phyloP scores from a whole-genome alignment of 2,113 vertebrate genomes.

The Eulemur rufifrons region DNA sequence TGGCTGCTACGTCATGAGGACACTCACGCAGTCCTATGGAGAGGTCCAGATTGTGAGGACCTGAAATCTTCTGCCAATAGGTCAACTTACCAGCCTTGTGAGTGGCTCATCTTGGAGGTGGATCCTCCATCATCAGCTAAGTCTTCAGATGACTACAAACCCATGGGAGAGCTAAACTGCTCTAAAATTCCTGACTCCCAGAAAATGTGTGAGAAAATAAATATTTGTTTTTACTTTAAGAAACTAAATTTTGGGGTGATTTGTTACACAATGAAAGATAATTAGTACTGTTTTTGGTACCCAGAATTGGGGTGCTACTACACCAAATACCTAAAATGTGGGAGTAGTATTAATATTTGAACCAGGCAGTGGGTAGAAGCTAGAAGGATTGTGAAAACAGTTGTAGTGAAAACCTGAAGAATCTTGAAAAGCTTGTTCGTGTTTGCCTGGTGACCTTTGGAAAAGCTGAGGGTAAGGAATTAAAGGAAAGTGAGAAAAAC shows the following conservation, averaged over 20 bases:
- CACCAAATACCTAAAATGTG: background rate
- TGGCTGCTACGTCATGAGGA: background rate
- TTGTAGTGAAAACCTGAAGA: background rate
- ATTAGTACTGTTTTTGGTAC: background rate
- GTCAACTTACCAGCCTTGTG: background rate
- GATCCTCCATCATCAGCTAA: background rate
- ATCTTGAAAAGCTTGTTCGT: background rate
- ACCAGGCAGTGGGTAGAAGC: background rate
- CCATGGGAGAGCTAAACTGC: background rate
- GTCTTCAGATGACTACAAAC: background rate
- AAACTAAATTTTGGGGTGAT: background rate
- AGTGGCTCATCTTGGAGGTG: background rate
- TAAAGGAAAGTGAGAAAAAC: background rate
- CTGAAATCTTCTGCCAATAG: background rate
- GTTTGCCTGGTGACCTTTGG: background rate
- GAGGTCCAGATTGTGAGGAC: background rate
- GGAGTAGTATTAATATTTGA: background rate
- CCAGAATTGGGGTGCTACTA: background rate
- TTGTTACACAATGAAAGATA: background rate
- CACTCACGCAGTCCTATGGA: background rate
- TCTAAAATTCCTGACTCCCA: background rate
- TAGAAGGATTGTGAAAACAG: background rate
- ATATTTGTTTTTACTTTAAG: background rate
- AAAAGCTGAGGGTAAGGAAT: background rate
- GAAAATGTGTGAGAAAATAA: background rate